Evolutionary conservation across 2,113 vertebrate genomes (phyloP), one percentile per base, ranked within the genome.

Genomic region (Chaenogobius annularis): DNA sequence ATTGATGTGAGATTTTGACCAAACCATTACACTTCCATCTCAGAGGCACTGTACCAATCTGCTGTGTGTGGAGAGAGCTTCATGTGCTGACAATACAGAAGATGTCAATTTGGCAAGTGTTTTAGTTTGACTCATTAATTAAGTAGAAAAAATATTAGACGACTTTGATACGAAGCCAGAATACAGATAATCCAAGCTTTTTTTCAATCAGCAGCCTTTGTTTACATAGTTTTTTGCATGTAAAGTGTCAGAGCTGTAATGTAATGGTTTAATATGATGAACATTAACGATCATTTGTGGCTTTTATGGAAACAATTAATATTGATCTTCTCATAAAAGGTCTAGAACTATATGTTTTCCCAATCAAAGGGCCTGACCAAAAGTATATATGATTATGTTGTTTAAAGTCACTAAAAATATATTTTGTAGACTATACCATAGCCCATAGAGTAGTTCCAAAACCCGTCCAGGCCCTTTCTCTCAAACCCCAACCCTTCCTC

Each of bases 1-100:
- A 96, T 96, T 97, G 95, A 97, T 98, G 97, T 96, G 95, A 94
- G 93, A 93, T 95, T 75, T 95, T 94, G 94, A 94, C 94, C 86
- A 93, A 95, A 93, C 95, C 94, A 95, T 97, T 96, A 95, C 95
- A 93, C 93, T 94, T 92, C 92, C 66, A 72, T 56, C 79, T 86
- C 72, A 81, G 77, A 86, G 66, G 74, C 83, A 87, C 75, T 71
- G 73, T 58, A 63, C 79, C 67, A 69, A 71, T 67, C 72, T 82
- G 74, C 61, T 78, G 26, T 81, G 23, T 78, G n/a, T 68, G 2
- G 40, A 54, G 43, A 47, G 62, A 64, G 43, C 61, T 40, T 11
- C 35, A 43, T 20, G 61, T n/a, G 61, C 31, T 20, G 8, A 63
- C 61, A 61, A 35, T 35, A 35, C 58, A 35, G 13, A 61, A 61